Base-by-base conservation (phyloP, 2,113 vertebrate genomes). In the Mustelus asterias region DNA sequence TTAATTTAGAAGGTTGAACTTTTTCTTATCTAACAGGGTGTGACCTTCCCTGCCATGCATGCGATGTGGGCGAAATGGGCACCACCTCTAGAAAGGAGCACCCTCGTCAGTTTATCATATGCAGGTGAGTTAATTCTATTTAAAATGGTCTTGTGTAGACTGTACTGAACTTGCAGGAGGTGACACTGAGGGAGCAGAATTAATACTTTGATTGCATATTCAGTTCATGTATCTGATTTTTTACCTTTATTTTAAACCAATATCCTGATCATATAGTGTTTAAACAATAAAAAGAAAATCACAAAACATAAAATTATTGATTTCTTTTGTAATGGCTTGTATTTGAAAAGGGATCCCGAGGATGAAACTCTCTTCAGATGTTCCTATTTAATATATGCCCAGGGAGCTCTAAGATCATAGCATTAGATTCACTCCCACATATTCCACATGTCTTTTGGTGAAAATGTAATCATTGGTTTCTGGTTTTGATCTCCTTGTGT, bases 61-160 rank as follows among this genome's bases (percentile, higher is more conserved):
- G 98, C 98, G 1, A 99, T 99, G 98, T 99, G 99, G 99, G 98
- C 99, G 1, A 98, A 98, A 0, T 99, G 99, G 99, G 99, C 99
- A 22, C 99, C 99, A 10, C 99, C 99, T 0, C 96, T 99, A 96
- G 99, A 99, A 97, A 98, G 99, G 96, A 99, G 99, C 97, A 97
- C 98, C 69, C 98, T 99, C 96, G 98, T 99, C 96, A 99, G 98
- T 89, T 98, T 99, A 96, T 98, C 98, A n/a, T 99, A 99, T 96
- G 98, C 99, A 96, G 99, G 99, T 99, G 96, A 97, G 97, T 95
- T 60, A 70, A 37, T 69, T 65, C 18, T 41, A 63, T n/a, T 67
- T 37, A 69, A 70, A 94, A 9, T 44, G 3, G 4, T 48, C 4
- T 11, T 37, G 37, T 41, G 4, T 29, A 6, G 37, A 24, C 26